Evolutionary conservation across 1,140 invertebrate genomes (phyloP).

Genomic region (Campoletis sonorensis): DNA sequence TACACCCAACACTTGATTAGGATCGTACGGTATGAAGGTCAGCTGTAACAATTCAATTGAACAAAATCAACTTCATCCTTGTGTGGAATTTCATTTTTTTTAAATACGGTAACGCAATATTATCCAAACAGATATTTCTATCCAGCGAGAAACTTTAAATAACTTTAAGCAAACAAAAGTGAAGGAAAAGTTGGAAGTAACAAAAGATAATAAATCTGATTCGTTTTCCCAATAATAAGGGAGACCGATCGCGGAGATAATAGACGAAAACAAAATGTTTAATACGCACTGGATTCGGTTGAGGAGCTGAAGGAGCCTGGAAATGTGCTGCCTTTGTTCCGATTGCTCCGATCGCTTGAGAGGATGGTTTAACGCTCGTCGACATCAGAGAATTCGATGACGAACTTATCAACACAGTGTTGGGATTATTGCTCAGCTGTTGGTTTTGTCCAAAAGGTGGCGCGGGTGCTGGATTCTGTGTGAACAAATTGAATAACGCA

Average conservation of each 20-base stretch:
- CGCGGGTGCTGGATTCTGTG: constrained; percentile 78
- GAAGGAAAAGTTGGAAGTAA: background rate
- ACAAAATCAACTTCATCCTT: background rate
- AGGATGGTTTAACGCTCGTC: constrained; percentile 89
- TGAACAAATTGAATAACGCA: constrained; percentile 37
- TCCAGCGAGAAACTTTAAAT: too few species aligned
- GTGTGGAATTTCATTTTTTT: too few species aligned
- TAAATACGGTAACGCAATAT: too few species aligned
- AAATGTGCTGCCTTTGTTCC: constrained; percentile 80
- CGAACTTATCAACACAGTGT: constrained; percentile 92
- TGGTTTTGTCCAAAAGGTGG: constrained; percentile 85
- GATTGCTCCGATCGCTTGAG: constrained; percentile 89
- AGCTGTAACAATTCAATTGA: constrained; percentile 65
- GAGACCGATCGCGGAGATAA: background rate
- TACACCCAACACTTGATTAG: constrained; percentile 75
- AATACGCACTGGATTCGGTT: constrained; percentile 74
- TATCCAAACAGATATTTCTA: too few species aligned
- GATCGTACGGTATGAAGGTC: constrained; percentile 77
- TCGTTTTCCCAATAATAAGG: background rate
- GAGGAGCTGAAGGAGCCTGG: constrained; percentile 75
- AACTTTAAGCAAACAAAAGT: background rate
- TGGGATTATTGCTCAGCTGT: constrained; percentile 89
- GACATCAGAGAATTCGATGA: constrained; percentile 93
- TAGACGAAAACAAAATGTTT: background rate
- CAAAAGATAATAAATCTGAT: background rate